Percentiles rank a stretch among this genome's conserved stretches.
Conservation (phyloP, 2,888 invertebrate species). For the Nomada ruficornis region DNA sequence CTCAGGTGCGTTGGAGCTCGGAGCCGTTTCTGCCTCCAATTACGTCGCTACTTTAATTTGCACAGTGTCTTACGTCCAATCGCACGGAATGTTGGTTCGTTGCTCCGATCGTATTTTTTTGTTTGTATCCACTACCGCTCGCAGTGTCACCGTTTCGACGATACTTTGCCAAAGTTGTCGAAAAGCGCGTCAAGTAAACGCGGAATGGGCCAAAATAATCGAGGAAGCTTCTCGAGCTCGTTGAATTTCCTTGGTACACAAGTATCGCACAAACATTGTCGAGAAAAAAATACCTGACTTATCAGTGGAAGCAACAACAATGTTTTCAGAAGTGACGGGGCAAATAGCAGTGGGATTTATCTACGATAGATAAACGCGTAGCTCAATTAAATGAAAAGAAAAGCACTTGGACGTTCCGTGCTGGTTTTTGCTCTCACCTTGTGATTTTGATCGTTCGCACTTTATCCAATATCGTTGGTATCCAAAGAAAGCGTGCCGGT, state of each 20-base stretch:
- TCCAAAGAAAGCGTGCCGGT: conserved; percentile 49
- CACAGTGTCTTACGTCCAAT: conserved; percentile 49
- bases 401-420: neutral
- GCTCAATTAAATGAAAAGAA: neutral
- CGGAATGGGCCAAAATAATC: neutral
- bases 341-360: conserved; percentile 3
- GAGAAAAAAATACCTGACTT: neutral
- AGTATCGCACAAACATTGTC: conserved; percentile 41
- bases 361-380: neutral
- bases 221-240: neutral
- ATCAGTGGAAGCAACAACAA: neutral
- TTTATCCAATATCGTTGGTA: conserved; percentile 60
- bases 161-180: neutral
- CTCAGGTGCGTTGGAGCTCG: conserved; percentile 37
- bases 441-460: conserved; percentile 55
- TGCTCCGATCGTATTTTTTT: conserved; percentile 42
- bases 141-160: conserved; percentile 39
- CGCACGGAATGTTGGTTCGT: conserved; percentile 46
- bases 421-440: conserved; percentile 52
- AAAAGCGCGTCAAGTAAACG: neutral
- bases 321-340: neutral
- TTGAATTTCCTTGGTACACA: neutral
- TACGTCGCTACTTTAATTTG: conserved; percentile 60
- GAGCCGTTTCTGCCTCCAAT: conserved; percentile 61
- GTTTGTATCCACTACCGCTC: conserved; percentile 36